Percentiles rank a stretch among this genome's conserved stretches.
These are phyloP conservation scores for Empis livida DNA, from an alignment of 2,888 invertebrate species.

Conservation along the genomic window DNA sequence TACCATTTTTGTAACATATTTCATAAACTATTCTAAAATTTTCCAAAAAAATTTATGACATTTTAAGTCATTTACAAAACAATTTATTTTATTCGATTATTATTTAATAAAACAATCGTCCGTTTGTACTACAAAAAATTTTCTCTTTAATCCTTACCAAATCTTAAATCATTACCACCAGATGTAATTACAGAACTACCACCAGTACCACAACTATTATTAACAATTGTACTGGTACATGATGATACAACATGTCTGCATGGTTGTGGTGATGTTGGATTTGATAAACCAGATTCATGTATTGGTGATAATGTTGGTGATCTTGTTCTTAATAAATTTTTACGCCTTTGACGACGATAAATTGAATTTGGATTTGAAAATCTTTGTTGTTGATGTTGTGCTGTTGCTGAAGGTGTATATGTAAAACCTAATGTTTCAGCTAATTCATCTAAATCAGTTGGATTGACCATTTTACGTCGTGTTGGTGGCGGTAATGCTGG, in stretches of 20 bases:
- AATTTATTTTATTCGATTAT: no score
- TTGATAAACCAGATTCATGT: conserved; percentile 55
- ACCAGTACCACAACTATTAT: background rate
- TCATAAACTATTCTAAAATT: no score
- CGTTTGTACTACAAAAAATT: no score
- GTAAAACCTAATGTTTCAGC: conserved; percentile 42
- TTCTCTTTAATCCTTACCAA: no score
- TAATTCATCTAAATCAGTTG: conserved; percentile 40
- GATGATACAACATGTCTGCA: conserved; percentile 31
- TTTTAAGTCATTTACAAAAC: no score
- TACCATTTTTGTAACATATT: no score
- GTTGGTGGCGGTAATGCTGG: conserved; percentile 39
- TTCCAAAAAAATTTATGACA: no score
- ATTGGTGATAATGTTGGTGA: conserved; percentile 53
- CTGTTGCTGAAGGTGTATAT: conserved; percentile 22
- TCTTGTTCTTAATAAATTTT: conserved; percentile 38
- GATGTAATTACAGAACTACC: no score
- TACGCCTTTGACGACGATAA: conserved; percentile 34
- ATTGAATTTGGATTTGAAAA: conserved; percentile 23
- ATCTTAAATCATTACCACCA: no score
- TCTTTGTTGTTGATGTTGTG: conserved; percentile 14
- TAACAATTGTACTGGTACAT: conserved; percentile 17
- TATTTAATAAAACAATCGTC: no score
- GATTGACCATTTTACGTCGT: conserved; percentile 38
- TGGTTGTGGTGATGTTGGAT: conserved; percentile 49